phyloP scores from a whole-genome alignment of 2,888 invertebrate genomes.

The Cosmia pyralina region DNA sequence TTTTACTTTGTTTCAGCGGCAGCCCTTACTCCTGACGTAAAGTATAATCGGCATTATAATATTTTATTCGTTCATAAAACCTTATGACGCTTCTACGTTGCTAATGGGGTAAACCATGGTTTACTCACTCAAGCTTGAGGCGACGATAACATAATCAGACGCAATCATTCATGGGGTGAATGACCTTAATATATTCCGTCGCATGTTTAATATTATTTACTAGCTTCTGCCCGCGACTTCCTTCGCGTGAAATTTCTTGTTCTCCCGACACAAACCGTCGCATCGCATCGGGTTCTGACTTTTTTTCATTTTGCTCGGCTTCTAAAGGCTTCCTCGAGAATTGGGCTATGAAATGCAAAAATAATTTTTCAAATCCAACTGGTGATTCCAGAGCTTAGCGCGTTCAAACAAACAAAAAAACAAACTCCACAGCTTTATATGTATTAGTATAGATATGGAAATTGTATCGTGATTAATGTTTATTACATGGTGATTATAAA shows the following conservation, averaged over 20 bases:
- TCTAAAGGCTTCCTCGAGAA: too few species aligned
- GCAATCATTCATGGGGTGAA: constrained; percentile 34
- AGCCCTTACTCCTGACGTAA: constrained; percentile 31
- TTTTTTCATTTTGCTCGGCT: too few species aligned
- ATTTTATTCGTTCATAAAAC: constrained; percentile 46
- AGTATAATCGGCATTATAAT: constrained; percentile 34
- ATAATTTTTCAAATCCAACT: too few species aligned
- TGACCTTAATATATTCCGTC: constrained; percentile 44
- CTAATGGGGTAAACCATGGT: constrained; percentile 39
- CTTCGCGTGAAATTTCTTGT: too few species aligned
- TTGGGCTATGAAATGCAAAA: too few species aligned
- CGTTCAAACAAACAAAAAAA: too few species aligned
- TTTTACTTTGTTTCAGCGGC: constrained; percentile 7
- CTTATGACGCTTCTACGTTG: constrained; percentile 38
- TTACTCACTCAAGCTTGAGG: constrained; percentile 39
- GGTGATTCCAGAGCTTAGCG: too few species aligned
- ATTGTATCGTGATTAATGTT: constrained; percentile 32
- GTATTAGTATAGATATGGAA: constrained; percentile 18
- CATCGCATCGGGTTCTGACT: too few species aligned
- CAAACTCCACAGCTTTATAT: too few species aligned
- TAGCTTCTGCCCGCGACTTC: too few species aligned
- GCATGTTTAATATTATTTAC: constrained; percentile 32
- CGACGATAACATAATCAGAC: constrained; percentile 43
- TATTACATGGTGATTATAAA: constrained; percentile 33
- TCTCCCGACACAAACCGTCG: too few species aligned